Base-by-base conservation (phyloP, 2,888 invertebrate genomes). In the Sacculina carcini region DNA sequence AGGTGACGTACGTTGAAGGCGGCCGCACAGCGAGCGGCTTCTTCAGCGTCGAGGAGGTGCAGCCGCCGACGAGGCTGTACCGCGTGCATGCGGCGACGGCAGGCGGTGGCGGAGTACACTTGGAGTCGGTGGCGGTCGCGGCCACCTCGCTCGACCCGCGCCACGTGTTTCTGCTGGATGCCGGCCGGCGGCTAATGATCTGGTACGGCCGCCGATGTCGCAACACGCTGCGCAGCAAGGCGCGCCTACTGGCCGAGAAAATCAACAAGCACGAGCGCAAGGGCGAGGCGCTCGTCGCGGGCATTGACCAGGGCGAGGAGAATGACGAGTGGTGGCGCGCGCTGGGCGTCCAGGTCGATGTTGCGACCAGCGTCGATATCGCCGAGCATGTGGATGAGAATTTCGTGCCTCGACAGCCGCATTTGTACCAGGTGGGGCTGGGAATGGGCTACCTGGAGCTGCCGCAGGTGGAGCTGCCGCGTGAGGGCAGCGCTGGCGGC, bases 391-490 rank as follows among this genome's bases (percentile, higher is more conserved):
- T 84, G 1, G 69, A 74, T 42, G 70, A 71, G 0, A 69, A 76
- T 51, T 80, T 78, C 63, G 60, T 67, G 10, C 77, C 79, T 58
- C 66, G 72, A 0, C 64, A 71, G 14, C 80, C 90, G 1, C 74
- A 84, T 5, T 67, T 96, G 51, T 96, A 94, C 69, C 82, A 87
- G 69, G 89, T 98, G 51, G 84, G 89, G 61, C 73, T 98, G 14
- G 96, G 98, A 46, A 94, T 92, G 86, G 98, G 98, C 1, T 99
- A 94, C 66, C 69, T 98, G 59, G 98, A 99, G 67, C 70, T 98
- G 60, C 96, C 96, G 3, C 98, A 98, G 70, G 84, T 67, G 47
- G 56, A 58, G 47, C 54, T 58, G 19, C 53, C 53, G 36, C 75
- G 81, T 0, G n/a, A n/a, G n/a, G n/a, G n/a, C n/a, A n/a, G n/a